Base-by-base conservation (phyloP, 2,113 vertebrate species). In the Lampris incognitus region DNA sequence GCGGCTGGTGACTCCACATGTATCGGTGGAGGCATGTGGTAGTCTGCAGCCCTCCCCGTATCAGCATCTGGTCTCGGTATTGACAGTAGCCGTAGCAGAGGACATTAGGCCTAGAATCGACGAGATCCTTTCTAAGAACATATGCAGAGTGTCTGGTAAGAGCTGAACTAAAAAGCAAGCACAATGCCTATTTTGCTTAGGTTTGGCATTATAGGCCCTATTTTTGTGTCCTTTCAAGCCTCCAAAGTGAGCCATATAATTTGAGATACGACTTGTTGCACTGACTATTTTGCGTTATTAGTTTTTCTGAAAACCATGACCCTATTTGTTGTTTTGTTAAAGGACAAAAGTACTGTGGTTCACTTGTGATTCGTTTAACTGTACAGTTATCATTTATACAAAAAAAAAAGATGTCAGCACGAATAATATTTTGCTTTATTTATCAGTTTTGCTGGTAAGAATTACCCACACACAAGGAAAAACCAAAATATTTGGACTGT, bases 21-120 rank as follows among this genome's bases (percentile, higher is more conserved):
- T 24, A 24, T 24, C 24, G 24, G 24, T 24, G 24, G 24, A 24
- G 24, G 24, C 24, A 24, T 24, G 24, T 24, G 24, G 24, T 24
- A 24, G 24, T 24, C 24, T 24, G 24, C 24, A 24, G 24, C 24
- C 24, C 24, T 24, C 24, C 24, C 24, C 24, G 24, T 24, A 24
- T 24, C 24, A 24, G 52, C 24, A 24, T 24, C 24, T 24, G 24
- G 24, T 24, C 24, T 24, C 24, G 24, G 24, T 24, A 24, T 24
- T 69, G 67, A 69, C 39, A 69, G 51, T 69, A 52, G 37, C 67
- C 67, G 57, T 41, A 13, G 50, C 67, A 56, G 5, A 38, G 51
- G 67, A 69, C 51, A 69, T 69, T 69, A 56, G 42, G 55, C 67
- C 55, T 69, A 56, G 65, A 67, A 37, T 5, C 4, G 56, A 58